Evolutionary conservation across 1,140 invertebrate genomes (phyloP), one percentile per base, ranked within the genome.

Genomic region (Eumaeus atala): DNA sequence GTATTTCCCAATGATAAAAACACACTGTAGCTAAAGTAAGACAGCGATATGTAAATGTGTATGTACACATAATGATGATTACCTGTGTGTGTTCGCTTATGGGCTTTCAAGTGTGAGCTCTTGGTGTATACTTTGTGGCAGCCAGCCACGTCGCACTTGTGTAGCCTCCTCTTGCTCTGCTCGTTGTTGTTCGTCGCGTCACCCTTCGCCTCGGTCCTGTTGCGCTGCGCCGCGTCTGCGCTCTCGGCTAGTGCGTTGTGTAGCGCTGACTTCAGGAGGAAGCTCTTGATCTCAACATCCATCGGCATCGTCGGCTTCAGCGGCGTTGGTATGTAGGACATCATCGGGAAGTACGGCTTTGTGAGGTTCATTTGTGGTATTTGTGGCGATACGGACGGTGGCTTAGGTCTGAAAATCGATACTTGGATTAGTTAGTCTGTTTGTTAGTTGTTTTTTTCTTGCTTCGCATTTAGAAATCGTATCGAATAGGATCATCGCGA

Each of bases 41-140:
- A n/a, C n/a, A n/a, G n/a, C n/a, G n/a, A n/a, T n/a, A n/a, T n/a
- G n/a, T n/a, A n/a, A n/a, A n/a, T n/a, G n/a, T n/a, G n/a, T n/a
- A 48, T 9, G 28, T 28, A 28, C 21, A 28, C n/a, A 28, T 40
- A 42, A 42, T 17, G 28, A 42, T 17, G 50, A 90, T 91, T 87
- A 98, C 97, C 97, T 88, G 97, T 99, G 80, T 99, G 97, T 67
- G 97, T 98, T 77, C 97, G 89, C 87, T 97, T 94, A 79, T 99
- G 97, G 14, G 97, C 97, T 87, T 98, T 99, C 56, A 99, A 90
- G 89, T 99, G 97, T 33, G 96, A 98, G 77, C 96, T 98, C 88
- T 99, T 99, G 57, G 97, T 98, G 84, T 99, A 99, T 37, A 98
- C 95, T 88, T 99, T 99, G 77, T 96, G 96, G 88, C 97, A 99